Evolutionary conservation across 2,888 invertebrate genomes (phyloP), one percentile per base, ranked within the genome.

Genomic region (Epinotia nisella): DNA sequence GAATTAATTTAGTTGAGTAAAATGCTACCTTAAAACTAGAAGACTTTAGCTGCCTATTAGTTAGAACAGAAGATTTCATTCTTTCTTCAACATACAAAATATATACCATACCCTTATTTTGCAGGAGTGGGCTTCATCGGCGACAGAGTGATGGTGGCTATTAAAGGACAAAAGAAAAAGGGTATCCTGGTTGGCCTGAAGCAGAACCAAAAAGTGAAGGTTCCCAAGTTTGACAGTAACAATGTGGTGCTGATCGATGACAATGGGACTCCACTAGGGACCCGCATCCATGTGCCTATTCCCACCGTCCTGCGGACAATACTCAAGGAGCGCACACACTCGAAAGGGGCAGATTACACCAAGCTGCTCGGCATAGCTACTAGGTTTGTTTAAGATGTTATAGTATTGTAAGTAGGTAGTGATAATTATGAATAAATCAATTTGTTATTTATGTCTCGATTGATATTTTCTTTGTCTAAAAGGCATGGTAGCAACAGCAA

Each of bases 241-340:
- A 99, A 99, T 90, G 92, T 99, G 70, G 99, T 99, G 0, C 93
- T 99, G 0, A 97, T 99, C 56, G 99, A 99, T 83, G 98, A 99
- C 82, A 97, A 95, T 83, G 99, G 99, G 19, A 96, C 97, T 15
- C 99, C 99, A 0, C 90, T 99, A 3, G 99, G 99, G 19, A 99
- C 98, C 1, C 95, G 99, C 79, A 98, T 99, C 79, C 97, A 97
- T 81, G 98, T 98, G 1, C 99, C 99, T 0, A 96, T 99, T 75
- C 99, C 99, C 0, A 97, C 98, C 3, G 94, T 97, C 75, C 92
- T 99, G 64, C 94, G 99, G 70, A 97, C 97, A 11, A 96, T 97
- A 75, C 93, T 98, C 49, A 98, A 97, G 86, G 96, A 97, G 79
- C 96, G 96, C 83, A 97, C 97, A 0, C 94, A 96, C 74, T 92